Evolutionary conservation across 2,797 vertebrate species (phyloP), one percentile per base, ranked within the genome.

Genomic region (Crocodylus rhombifer): DNA sequence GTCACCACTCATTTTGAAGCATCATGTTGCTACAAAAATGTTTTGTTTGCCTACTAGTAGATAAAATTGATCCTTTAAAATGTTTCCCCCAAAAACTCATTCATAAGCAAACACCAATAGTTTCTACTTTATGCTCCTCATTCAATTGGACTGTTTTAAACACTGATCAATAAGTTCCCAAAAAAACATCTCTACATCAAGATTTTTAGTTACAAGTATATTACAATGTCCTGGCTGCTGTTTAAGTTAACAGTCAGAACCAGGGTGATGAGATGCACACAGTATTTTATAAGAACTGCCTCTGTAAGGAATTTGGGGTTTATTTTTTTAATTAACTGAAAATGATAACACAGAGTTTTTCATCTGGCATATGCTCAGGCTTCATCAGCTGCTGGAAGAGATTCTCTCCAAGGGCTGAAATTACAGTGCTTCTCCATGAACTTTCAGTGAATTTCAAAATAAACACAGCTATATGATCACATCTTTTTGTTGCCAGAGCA

Each of bases 321-420:
- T 97, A 94, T 97, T 98, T 97, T 97, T 96, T 95, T 94, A 97
- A 97, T 97, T 96, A 97, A 96, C 95, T 97, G 95, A 94, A 97
- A 97, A 97, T 33, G 87, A 97, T 97, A 98, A 97, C 96, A 97
- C 30, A 75, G 85, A 96, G 82, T 86, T 89, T 84, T 25, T 92
- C 88, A 96, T 93, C 92, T 96, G 96, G 94, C 91, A 86, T 76
- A 80, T 89, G 76, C 73, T 83, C 87, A 87, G 80, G 86, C 97
- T 97, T 95, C 93, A 87, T 88, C 87, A 90, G 91, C 97, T 96
- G 85, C 91, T 97, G 84, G 76, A 96, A 96, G 95, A 96, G 83
- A 93, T 84, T 91, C 51, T 93, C 91, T 92, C 96, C 91, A 90
- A 97, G 91, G 97, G 96, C 95, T 79, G 61, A 96, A 95, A 93